phyloP scores from a whole-genome alignment of 2,797 vertebrate species.

The Syngnathus acus region DNA sequence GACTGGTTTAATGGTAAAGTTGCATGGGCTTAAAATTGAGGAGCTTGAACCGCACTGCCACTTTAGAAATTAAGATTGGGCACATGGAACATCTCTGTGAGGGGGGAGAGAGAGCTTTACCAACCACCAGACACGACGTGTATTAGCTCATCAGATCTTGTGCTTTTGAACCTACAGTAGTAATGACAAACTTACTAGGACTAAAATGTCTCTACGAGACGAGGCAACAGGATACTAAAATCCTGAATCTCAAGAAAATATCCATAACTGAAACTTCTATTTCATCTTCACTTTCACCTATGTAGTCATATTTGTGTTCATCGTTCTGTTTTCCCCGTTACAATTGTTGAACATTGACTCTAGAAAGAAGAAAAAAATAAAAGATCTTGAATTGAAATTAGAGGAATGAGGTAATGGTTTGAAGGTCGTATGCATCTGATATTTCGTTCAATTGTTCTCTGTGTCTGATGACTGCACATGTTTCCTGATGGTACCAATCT shows the following conservation, averaged over 20 bases:
- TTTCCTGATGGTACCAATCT: neutral
- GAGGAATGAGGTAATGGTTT: too few relatives aligned
- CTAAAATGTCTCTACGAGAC: too few relatives aligned
- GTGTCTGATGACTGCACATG: neutral
- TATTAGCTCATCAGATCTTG: neutral
- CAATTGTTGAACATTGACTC: neutral
- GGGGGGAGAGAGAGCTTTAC: slow-evolving; percentile 28
- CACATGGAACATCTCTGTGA: slow-evolving; percentile 26
- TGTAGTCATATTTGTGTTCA: too few relatives aligned
- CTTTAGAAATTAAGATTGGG: slow-evolving; percentile 24
- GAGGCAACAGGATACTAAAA: too few relatives aligned
- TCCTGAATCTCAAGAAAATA: too few relatives aligned
- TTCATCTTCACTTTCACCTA: too few relatives aligned
- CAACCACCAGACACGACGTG: slow-evolving; percentile 5
- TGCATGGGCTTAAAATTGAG: slow-evolving; percentile 17
- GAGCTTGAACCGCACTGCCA: slow-evolving; percentile 49
- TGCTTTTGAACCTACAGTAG: too few relatives aligned
- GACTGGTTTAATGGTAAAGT: slow-evolving; percentile 43
- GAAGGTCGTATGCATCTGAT: neutral
- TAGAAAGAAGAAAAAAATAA: neutral
- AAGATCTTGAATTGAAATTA: neutral
- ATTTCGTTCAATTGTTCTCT: neutral
- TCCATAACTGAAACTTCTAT: too few relatives aligned
- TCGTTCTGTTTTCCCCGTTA: too few relatives aligned
- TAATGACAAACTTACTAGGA: neutral